Evolutionary conservation across 2,113 vertebrate species (phyloP), one percentile per base, ranked within the genome.

Genomic region (Callipepla californica): DNA sequence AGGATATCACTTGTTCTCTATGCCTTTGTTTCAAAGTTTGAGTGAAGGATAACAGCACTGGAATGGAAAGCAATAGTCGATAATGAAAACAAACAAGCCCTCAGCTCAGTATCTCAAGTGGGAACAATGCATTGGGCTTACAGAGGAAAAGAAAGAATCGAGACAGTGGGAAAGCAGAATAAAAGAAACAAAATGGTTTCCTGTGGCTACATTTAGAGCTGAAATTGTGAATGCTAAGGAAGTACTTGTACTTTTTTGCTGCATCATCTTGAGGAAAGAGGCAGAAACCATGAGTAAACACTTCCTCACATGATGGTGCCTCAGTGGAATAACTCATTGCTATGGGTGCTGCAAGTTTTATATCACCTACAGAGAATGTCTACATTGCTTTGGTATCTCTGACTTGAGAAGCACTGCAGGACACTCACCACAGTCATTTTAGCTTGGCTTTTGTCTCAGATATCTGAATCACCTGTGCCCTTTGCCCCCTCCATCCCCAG

Each of bases 31-130:
- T 88, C 91, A 88, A 92, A 94, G 88, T 80, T 74, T 83, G 80
- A 88, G 69, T n/a, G 90, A 92, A 89, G 86, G 88, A 84, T 84
- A 80, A 50, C 83, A 78, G 65, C 48, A 45, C 69, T 16, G 65
- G 91, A 93, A 88, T 3, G 1, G 89, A 93, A 92, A 90, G 89
- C 89, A 80, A 53, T 53, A 85, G 66, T 87, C 68, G 76, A 84
- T 85, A 96, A 86, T 88, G 90, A 90, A 93, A 90, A 87, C 85
- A 94, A 96, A 94, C 89, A 96, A 96, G 59, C 4, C 79, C 83
- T 77, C 84, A 72, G 81, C 81, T 89, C 79, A 70, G 76, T 57
- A 90, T 79, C 76, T 68, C 68, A 70, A 88, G 44, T 53, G 76
- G 92, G 57, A 92, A 94, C 79, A 94, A 94, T 42, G 72, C 53